Conservation (phyloP, 2,888 invertebrate genomes). For the Leptopterna dolabrata region DNA sequence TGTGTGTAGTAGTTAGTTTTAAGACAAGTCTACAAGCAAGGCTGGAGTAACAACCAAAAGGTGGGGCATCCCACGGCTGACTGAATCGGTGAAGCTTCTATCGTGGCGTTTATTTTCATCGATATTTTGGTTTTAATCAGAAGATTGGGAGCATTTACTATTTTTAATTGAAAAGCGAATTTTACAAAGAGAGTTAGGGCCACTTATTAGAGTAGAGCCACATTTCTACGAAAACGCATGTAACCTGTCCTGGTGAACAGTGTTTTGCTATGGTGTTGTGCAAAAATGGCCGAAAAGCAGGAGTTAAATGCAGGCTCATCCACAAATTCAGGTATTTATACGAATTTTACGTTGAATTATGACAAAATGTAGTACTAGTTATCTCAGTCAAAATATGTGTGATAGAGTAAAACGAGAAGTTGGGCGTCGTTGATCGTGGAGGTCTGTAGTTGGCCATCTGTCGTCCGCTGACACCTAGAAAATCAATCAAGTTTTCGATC, state of each 20-base stretch:
- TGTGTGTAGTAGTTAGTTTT: too few relatives aligned
- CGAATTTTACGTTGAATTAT: slow-evolving; percentile 5
- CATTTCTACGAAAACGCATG: not conserved
- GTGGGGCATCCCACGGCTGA: slow-evolving; percentile 41
- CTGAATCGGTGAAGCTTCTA: not conserved
- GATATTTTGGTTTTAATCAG: not conserved
- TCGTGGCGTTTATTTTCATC: not conserved
- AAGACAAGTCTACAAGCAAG: too few relatives aligned
- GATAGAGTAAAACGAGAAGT: not conserved
- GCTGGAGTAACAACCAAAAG: not conserved
- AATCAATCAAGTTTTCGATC: slow-evolving; percentile 38
- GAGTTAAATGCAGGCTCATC: slow-evolving; percentile 60
- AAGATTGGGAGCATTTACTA: not conserved
- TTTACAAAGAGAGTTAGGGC: not conserved
- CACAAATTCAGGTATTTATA: slow-evolving; percentile 60
- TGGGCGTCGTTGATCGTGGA: not conserved
- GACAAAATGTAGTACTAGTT: not conserved
- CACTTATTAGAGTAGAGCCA: not conserved
- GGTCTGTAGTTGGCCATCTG: slow-evolving; percentile 6
- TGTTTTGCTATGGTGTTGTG: slow-evolving; percentile 60
- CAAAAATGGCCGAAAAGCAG: slow-evolving; percentile 63
- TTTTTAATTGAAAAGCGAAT: not conserved
- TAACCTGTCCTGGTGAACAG: slow-evolving; percentile 50
- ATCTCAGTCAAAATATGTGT: not conserved
- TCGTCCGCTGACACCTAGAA: slow-evolving; percentile 43